Evolutionary conservation across 2,113 vertebrate species (phyloP), one percentile per base, ranked within the genome.

Genomic region (Coturnix japonica): DNA sequence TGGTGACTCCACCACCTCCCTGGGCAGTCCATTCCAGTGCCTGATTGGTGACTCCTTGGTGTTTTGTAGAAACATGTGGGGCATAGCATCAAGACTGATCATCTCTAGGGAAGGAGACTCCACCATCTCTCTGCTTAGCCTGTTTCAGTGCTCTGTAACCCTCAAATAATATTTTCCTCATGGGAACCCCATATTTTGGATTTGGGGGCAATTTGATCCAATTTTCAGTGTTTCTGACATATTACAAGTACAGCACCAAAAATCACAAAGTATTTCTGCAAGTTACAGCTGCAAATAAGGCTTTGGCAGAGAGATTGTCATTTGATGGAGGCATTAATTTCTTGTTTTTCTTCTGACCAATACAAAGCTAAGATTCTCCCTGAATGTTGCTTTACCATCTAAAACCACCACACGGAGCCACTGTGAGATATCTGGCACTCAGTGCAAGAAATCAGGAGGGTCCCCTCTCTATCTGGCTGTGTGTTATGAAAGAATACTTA

Each of bases 401-500:
- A 54, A 93, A 72, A 56, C 81, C 57, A 6, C 2, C 19, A 44
- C 21, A 16, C 14, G 70, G 60, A 81, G 12, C 4, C 84, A 7
- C 20, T 7, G 5, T 53, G 44, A 85, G 78, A 81, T 6, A 54
- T 59, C 44, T 66, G 26, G 11, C 23, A 30, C 39, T 54, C 1
- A 0, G 31, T 25, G 25, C 35, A 66, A 66, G 76, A n/a, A 74
- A 28, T 46, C 14, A n/a, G 1, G 0, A 61, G 5, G 14, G 53
- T 69, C n/a, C 16, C 39, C 44, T 72, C 18, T 61, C n/a, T 10
- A 23, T 77, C 31, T 49, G 47, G 23, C 67, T 79, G 56, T 6
- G 72, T 41, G 28, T 69, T 92, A 85, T 49, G n/a, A 89, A 94
- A 81, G 65, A 19, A 17, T 44, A 26, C 5, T 77, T 80, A 5